phyloP scores from a whole-genome alignment of 2,113 vertebrate species.

The Dipodomys merriami region DNA sequence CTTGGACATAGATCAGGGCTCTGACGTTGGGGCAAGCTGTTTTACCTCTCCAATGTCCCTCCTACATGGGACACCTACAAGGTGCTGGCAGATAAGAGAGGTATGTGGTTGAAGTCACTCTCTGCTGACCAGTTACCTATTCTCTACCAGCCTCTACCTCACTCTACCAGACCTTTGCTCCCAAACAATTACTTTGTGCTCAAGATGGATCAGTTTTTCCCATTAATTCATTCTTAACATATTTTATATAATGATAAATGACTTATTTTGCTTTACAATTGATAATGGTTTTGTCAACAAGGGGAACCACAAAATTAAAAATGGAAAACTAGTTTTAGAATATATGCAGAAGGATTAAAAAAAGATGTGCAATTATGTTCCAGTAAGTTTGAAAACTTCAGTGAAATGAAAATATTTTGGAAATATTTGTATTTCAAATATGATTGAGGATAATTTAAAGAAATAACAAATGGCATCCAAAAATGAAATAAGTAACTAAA shows the following conservation, averaged over 20 bases:
- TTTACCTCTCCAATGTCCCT: neutral
- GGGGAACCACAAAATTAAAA: neutral
- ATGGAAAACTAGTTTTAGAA: neutral
- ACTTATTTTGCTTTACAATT: slow-evolving; percentile 13
- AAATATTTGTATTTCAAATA: neutral
- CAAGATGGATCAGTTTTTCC: neutral
- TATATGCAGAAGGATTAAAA: neutral
- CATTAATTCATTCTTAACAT: too few relatives aligned
- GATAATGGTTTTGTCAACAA: neutral
- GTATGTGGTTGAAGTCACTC: neutral
- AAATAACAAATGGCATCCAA: neutral
- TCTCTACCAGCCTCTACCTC: neutral
- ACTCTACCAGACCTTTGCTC: neutral
- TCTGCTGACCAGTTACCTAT: neutral
- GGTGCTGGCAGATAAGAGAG: neutral
- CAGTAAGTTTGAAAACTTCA: slow-evolving; percentile 21
- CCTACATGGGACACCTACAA: accelerated
- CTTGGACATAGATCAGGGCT: neutral
- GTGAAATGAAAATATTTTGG: slow-evolving; percentile 14
- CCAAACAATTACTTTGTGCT: neutral
- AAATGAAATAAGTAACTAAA: neutral
- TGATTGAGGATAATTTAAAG: slow-evolving; percentile 36
- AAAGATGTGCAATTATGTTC: neutral
- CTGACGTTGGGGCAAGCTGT: neutral
- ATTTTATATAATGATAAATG: neutral